Percentiles rank a stretch among this genome's conserved stretches.
These are phyloP conservation scores for Morone chrysops DNA, from an alignment of 2,113 vertebrate species.

Conservation along the genomic window DNA sequence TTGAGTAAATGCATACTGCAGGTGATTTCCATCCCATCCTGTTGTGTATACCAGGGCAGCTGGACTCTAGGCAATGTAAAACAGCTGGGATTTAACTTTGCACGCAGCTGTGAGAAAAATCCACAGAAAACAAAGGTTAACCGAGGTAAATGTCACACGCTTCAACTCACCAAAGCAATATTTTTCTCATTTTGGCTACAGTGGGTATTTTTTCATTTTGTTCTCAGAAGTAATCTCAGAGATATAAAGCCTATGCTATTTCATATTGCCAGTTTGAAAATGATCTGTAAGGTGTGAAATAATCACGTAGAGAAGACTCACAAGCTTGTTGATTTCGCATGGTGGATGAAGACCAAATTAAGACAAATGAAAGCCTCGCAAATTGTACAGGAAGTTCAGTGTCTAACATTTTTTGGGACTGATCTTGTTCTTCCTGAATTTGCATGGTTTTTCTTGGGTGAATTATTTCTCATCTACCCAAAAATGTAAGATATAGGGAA, in stretches of 20 bases:
- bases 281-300: slow-evolving; percentile 20
- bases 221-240: slow-evolving; percentile 12
- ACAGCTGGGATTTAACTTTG: slow-evolving; percentile 45
- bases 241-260: background rate
- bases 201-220: background rate
- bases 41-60: slow-evolving; percentile 31
- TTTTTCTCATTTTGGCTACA: slow-evolving; percentile 17
- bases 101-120: slow-evolving; percentile 39
- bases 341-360: background rate
- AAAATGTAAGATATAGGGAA: slow-evolving; percentile 17
- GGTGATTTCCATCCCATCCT: slow-evolving; percentile 34
- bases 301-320: background rate
- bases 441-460: background rate
- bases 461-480: background rate
- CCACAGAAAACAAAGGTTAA: slow-evolving; percentile 43
- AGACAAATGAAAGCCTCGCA: slow-evolving; percentile 10
- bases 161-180: slow-evolving; percentile 10
- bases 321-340: background rate
- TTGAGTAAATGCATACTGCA: slow-evolving; percentile 25
- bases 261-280: slow-evolving; percentile 19
- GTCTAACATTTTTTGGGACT: background rate
- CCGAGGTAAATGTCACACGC: slow-evolving; percentile 36
- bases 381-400: background rate
- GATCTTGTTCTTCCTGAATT: background rate
- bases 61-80: slow-evolving; percentile 24